A percentile compares a stretch with the other conserved stretches of the same genome.
Evolutionary conservation across 2,888 invertebrate genomes (phyloP).

Genomic region (Drosophila anceps): DNA sequence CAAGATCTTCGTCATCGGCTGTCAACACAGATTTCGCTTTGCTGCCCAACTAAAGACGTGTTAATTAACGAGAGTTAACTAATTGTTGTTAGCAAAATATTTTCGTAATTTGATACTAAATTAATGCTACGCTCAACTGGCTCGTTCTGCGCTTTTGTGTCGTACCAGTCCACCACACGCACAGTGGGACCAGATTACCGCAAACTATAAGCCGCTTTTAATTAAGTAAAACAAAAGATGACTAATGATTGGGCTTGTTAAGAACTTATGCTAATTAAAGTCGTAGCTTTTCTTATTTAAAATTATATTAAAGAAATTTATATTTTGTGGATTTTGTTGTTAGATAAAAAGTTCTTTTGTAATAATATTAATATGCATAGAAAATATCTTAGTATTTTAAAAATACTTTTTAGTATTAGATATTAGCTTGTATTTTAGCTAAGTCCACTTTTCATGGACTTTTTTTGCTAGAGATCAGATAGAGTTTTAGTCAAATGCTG

Average conservation of each 20-base stretch:
- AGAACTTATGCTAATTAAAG: background rate
- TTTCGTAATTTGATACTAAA: constrained; percentile 85
- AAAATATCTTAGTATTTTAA: background rate
- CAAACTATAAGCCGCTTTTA: background rate
- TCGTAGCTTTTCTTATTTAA: too few species aligned
- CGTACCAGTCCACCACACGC: constrained; percentile 24
- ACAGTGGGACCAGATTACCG: constrained; percentile 50
- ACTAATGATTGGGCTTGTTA: constrained; percentile 5
- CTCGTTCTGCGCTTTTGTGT: constrained; percentile 78
- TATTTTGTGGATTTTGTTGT: background rate
- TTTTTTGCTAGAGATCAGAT: background rate
- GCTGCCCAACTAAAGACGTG: constrained; percentile 81
- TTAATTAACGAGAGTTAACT: constrained; percentile 85
- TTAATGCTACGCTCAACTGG: constrained; percentile 82
- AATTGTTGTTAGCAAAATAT: constrained; percentile 85
- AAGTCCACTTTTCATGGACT: background rate
- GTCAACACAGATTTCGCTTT: constrained; percentile 84
- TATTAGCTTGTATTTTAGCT: background rate
- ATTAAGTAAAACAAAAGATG: constrained; percentile 1
- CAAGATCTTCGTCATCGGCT: constrained; percentile 69
- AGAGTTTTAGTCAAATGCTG: background rate
- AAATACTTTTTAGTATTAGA: background rate
- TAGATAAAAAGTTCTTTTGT: background rate
- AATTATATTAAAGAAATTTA: background rate
- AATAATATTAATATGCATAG: background rate